Evolutionary conservation across 1,140 invertebrate species (phyloP).

Genomic region (Lordiphosa stackelbergi): DNA sequence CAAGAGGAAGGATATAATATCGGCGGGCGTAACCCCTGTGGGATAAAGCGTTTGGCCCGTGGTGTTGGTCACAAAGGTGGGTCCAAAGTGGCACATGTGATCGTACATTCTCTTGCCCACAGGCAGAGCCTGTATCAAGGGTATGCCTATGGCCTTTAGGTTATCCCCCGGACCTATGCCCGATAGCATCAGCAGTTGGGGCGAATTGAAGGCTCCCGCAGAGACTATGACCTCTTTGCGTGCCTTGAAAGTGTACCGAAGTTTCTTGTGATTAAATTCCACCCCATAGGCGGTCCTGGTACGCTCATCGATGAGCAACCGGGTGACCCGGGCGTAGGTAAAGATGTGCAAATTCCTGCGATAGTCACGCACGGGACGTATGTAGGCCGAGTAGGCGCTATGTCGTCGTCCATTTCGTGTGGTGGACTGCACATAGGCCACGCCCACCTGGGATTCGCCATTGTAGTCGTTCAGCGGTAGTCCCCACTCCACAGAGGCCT

Average conservation of each 20-base stretch:
- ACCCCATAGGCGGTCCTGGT: slow-evolving; percentile 82
- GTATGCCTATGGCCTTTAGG: slow-evolving; percentile 83
- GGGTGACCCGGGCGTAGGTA: slow-evolving; percentile 79
- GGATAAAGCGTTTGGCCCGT: slow-evolving; percentile 64
- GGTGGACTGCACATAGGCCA: slow-evolving; percentile 84
- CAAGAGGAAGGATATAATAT: slow-evolving; percentile 77
- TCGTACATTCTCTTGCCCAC: slow-evolving; percentile 87
- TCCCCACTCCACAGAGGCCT: slow-evolving; percentile 81
- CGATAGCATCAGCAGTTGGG: slow-evolving; percentile 88
- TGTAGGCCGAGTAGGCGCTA: slow-evolving; percentile 80
- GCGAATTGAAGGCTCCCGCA: slow-evolving; percentile 87
- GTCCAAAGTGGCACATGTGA: slow-evolving; percentile 83
- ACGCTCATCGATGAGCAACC: slow-evolving; percentile 80
- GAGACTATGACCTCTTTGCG: slow-evolving; percentile 84
- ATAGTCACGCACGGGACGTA: slow-evolving; percentile 79
- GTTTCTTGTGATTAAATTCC: slow-evolving; percentile 79
- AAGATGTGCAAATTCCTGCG: slow-evolving; percentile 83
- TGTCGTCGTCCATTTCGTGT: slow-evolving; percentile 78
- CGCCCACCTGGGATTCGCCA: slow-evolving; percentile 81
- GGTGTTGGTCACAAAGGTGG: slow-evolving; percentile 80
- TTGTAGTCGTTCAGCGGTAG: slow-evolving; percentile 82
- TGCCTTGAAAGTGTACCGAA: slow-evolving; percentile 78
- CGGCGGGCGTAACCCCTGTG: slow-evolving; percentile 68
- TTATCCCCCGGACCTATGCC: slow-evolving; percentile 85
- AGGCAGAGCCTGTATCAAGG: slow-evolving; percentile 81